These are phyloP conservation scores for Phymanthus crucifer DNA, from an alignment of 92 coral and sea anemone species.

Conservation along the genomic window DNA sequence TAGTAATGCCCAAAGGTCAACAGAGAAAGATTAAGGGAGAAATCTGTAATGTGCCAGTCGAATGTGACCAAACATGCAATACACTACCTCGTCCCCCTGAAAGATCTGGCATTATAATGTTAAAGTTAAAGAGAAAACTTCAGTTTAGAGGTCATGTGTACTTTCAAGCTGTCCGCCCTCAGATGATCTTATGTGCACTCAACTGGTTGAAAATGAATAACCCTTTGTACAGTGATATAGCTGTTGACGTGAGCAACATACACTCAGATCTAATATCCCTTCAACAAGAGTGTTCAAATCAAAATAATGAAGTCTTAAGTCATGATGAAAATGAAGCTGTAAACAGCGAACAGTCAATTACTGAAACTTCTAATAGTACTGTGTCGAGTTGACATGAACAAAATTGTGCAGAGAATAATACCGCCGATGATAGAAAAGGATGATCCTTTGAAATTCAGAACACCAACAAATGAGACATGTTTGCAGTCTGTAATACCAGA, in stretches of 20 bases:
- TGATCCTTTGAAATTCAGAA: slow-evolving; percentile 43
- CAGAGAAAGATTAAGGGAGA: slow-evolving; percentile 33
- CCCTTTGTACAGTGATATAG: no score
- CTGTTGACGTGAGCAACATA: no score
- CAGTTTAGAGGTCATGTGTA: slow-evolving; percentile 5
- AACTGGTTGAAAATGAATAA: no score
- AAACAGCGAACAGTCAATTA: neutral
- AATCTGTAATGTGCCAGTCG: slow-evolving; percentile 15
- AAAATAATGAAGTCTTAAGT: neutral
- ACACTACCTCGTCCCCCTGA: no score
- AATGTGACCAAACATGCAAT: slow-evolving; percentile 34
- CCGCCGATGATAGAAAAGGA: slow-evolving; percentile 22
- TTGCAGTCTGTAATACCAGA: no score
- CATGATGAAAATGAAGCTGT: neutral
- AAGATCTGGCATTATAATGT: no score
- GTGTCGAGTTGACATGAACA: neutral
- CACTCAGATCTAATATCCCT: no score
- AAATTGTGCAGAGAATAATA: neutral
- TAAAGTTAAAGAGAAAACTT: slow-evolving; percentile 17
- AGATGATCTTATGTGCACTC: no score
- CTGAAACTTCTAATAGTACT: neutral
- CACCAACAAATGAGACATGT: no score
- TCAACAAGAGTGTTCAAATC: slow-evolving; percentile 5
- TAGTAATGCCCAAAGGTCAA: no score
- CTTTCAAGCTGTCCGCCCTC: no score